Base-by-base conservation (phyloP, 1,140 invertebrate species). In the Globodera rostochiensis region DNA sequence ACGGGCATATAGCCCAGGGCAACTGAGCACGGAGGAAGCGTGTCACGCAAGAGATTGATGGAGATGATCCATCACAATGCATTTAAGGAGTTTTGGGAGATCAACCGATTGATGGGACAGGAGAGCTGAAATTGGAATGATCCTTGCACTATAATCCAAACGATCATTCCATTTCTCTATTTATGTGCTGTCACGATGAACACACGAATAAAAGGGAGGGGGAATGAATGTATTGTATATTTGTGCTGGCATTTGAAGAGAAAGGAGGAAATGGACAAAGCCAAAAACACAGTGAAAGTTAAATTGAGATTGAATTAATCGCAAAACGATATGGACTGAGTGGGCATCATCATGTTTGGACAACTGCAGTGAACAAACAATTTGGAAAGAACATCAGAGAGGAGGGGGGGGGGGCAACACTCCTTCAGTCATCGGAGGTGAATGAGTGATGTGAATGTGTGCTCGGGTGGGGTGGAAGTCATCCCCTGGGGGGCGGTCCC, bases 221-320 rank as follows among this genome's bases (percentile, higher is more conserved):
- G 25, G 25, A 25, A 25, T 25, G 25, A 25, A 25, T 25, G 25
- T 25, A 1, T 25, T 25, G 25, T 25, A 25, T 25, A 25, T 25
- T 1, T 25, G 25, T 25, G 25, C 25, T 25, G 25, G 25, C 25
- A 25, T 25, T 25, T 73, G 21, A n/a, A 73, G 50, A 73, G 46
- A 19, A 25, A 73, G n/a, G 50, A 15, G 7, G 1, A 6, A 25
- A 21, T 3, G 73, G 45, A 57, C n/a, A 57, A 45, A 45, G 53
- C 21, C 15, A 64, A 64, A 53, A 5, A 47, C 60, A 25, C 25
- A 25, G 25, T 49, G 47, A 45, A 57, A 36, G 73, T 74, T 45
- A 60, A 50, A 75, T 53, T 75, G 74, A 19, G 5, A 21, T 4
- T n/a, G 53, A 75, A 75, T 6, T 21, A 74, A 74, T 15, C 36